phyloP scores from a whole-genome alignment of 2,888 invertebrate genomes.

The Apodemia zela region DNA sequence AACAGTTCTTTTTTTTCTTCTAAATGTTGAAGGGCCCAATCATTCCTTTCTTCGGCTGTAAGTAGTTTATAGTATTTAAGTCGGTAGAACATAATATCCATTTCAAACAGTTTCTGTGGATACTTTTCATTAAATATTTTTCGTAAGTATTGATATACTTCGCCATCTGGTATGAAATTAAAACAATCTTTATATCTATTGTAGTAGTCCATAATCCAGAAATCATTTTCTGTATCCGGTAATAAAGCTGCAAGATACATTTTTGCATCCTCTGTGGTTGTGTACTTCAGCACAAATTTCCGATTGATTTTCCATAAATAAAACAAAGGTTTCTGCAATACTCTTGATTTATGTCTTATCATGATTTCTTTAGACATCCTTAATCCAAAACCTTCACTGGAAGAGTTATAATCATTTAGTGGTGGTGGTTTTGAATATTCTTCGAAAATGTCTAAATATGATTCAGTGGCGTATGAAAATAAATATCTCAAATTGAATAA shows the following conservation, averaged over 20 bases:
- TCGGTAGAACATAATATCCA: constrained; percentile 39
- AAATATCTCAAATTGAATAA: constrained; percentile 5
- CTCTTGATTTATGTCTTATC: constrained; percentile 4
- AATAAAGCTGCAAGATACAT: constrained; percentile 39
- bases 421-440: not conserved
- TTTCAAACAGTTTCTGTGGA: constrained; percentile 45
- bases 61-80: constrained; percentile 41
- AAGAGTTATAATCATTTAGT: not conserved
- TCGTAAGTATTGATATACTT: constrained; percentile 43
- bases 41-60: constrained; percentile 43
- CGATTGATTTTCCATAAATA: constrained; percentile 37
- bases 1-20: constrained; percentile 41
- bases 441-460: not conserved
- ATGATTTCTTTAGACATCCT: constrained; percentile 1
- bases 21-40: constrained; percentile 50
- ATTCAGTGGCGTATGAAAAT: not conserved
- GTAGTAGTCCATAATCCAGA: constrained; percentile 44
- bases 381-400: not conserved
- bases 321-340: not conserved
- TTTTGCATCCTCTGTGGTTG: constrained; percentile 44
- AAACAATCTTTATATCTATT: constrained; percentile 39
- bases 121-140: constrained; percentile 44
- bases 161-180: constrained; percentile 40
- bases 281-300: constrained; percentile 38
- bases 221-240: constrained; percentile 35